phyloP scores from a whole-genome alignment of 30 jellyfish, hydroid and myxozoan species.

The Hydractinia symbiolongicarpus region DNA sequence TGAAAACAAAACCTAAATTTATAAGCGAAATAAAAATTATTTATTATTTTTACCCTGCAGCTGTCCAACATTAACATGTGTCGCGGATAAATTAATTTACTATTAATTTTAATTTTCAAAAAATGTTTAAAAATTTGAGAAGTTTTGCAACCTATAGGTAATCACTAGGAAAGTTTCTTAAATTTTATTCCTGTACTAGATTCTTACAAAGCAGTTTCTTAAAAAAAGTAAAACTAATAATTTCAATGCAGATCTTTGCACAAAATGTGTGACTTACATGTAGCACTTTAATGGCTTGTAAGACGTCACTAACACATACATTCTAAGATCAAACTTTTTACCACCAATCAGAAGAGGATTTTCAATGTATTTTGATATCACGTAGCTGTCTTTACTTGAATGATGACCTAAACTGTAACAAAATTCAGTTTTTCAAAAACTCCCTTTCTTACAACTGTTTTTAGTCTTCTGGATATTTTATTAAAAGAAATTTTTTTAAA shows the following conservation, averaged over 20 bases:
- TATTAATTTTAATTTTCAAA: too few relatives aligned
- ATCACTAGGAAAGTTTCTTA: too few relatives aligned
- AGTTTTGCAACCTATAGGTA: too few relatives aligned
- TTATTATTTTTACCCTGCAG: neutral
- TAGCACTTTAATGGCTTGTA: slow-evolving; percentile 81
- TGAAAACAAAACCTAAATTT: slow-evolving; percentile 2
- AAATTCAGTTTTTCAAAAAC: too few relatives aligned
- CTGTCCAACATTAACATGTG: neutral
- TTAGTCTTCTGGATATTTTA: neutral
- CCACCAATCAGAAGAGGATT: slow-evolving; percentile 96
- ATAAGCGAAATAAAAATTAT: neutral
- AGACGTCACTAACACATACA: slow-evolving; percentile 89
- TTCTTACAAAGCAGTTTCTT: too few relatives aligned
- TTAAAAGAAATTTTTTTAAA: neutral
- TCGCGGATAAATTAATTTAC: too few relatives aligned
- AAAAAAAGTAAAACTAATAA: too few relatives aligned
- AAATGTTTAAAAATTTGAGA: too few relatives aligned
- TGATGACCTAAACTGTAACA: slow-evolving; percentile 1
- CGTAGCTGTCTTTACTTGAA: slow-evolving; percentile 60
- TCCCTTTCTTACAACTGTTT: neutral
- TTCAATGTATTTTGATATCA: slow-evolving; percentile 84
- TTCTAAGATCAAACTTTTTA: slow-evolving; percentile 79
- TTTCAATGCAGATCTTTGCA: too few relatives aligned
- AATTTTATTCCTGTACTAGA: too few relatives aligned
- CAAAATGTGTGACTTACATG: slow-evolving; percentile 43